Evolutionary conservation across 1,140 invertebrate genomes (phyloP), one percentile per base, ranked within the genome.

Genomic region (Drosophila hydei): DNA sequence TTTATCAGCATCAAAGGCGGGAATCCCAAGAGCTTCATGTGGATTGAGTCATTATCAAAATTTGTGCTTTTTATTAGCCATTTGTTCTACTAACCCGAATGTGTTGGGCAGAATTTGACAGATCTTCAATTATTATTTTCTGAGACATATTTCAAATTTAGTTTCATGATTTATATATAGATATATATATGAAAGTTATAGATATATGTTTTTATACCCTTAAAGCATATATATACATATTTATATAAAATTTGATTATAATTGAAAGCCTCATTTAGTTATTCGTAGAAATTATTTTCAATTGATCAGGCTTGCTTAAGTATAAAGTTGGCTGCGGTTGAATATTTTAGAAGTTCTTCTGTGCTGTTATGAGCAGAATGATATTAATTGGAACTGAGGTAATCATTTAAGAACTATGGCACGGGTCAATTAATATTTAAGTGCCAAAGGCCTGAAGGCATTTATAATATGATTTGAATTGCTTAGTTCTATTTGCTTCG

Each of bases 1-100:
- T 38, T 45, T 38, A 58, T 25, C 16, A 56, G 14, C 47, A 27
- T 58, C 43, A 40, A 16, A 55, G 21, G 18, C 9, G 63, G 54
- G 45, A 59, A 27, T 45, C 25, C 56, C 56, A 19, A n/a, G 9
- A 42, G 30, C 18, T 51, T n/a, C 4, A 23, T 42, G n/a, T 25
- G 6, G 7, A 38, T 25, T 7, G 7, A 56, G 21, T 42, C 25
- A 16, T 42, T 40, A 40, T 55, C 21, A 42, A 56, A 23, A 36
- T 54, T 38, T 14, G 7, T 12, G 14, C 16, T 21, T 54, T 38
- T 38, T 33, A 33, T 50, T 9, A 3, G 6, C 25, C 27, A 12
- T 27, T 9, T 52, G 30, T n/a, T 36, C 50, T n/a, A 36, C n/a
- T 38, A 38, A 52, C 50, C 30, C 30, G 4, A 52, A 38, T 54